Conservation (phyloP, 2,888 invertebrate genomes). For the Clepsis dumicolana region DNA sequence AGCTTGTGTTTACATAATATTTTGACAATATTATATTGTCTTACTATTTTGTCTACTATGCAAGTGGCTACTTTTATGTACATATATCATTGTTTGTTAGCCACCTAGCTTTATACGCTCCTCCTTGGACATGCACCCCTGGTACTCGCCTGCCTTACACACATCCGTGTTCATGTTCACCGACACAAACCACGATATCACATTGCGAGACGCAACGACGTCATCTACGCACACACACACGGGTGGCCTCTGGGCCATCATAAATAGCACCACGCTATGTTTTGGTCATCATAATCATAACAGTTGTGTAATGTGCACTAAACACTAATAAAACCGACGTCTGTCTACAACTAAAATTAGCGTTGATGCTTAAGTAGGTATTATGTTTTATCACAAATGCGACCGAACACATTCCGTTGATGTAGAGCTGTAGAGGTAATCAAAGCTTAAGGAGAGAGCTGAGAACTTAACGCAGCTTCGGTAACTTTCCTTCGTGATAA, state of each 20-base stretch:
- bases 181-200: slow-evolving; percentile 52
- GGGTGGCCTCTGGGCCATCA: slow-evolving; percentile 74
- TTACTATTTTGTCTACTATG: too few relatives aligned
- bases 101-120: slow-evolving; percentile 11
- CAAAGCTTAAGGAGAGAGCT: slow-evolving; percentile 20
- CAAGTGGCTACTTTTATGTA: neutral
- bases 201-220: slow-evolving; percentile 74
- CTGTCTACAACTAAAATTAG: slow-evolving; percentile 40
- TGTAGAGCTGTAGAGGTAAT: neutral
- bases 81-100: slow-evolving; percentile 11
- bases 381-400: slow-evolving; percentile 21
- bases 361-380: slow-evolving; percentile 12
- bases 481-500: slow-evolving; percentile 9
- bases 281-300: slow-evolving; percentile 55
- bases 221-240: slow-evolving; percentile 65
- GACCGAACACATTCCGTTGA: slow-evolving; percentile 4
- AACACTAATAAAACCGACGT: slow-evolving; percentile 39
- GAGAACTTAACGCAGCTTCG: slow-evolving; percentile 23
- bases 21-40: too few relatives aligned
- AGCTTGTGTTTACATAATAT: slow-evolving; percentile 11
- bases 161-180: slow-evolving; percentile 76
- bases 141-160: slow-evolving; percentile 35
- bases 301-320: slow-evolving; percentile 48
- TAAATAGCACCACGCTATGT: slow-evolving; percentile 66
- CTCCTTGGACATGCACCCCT: slow-evolving; percentile 24